Evolutionary conservation across 2,113 vertebrate genomes (phyloP).

Genomic region (Crocuta crocuta): DNA sequence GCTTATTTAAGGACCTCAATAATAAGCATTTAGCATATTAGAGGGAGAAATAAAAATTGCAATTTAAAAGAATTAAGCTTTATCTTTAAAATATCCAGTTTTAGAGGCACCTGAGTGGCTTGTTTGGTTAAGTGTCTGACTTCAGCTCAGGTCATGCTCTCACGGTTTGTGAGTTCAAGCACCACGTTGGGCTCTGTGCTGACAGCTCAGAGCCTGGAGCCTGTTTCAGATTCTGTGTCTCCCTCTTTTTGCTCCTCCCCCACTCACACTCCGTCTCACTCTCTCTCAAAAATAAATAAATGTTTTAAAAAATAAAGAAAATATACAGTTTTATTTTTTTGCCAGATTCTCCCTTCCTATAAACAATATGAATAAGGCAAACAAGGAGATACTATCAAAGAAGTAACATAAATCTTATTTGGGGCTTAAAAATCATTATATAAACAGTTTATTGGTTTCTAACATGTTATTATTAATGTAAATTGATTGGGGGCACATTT

Average conservation of each 20-base stretch:
- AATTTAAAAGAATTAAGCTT: constrained; percentile 11
- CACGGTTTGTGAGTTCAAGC: too few species aligned
- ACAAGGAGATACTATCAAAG: neutral
- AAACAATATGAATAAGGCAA: constrained; percentile 21
- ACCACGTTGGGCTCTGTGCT: too few species aligned
- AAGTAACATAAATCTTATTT: constrained; percentile 28
- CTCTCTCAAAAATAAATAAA: too few species aligned
- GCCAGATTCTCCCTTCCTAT: neutral
- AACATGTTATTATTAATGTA: neutral
- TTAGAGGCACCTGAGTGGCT: neutral
- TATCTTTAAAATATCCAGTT: neutral
- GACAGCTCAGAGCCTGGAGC: too few species aligned
- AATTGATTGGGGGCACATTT: neutral
- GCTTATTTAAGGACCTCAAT: neutral
- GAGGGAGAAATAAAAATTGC: neutral
- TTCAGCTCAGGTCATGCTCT: too few species aligned
- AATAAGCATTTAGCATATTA: neutral
- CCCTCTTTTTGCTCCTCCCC: too few species aligned
- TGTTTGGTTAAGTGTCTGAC: too few species aligned
- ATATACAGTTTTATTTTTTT: neutral
- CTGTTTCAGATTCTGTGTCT: too few species aligned
- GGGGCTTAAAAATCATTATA: neutral
- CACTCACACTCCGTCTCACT: too few species aligned
- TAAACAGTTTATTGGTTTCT: neutral
- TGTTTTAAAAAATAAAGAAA: too few species aligned